A percentile compares a stretch with the other conserved stretches of the same genome.
These are phyloP conservation scores for Holcopasites calliopsidis DNA, from an alignment of 1,140 invertebrate genomes.

Conservation along the genomic window DNA sequence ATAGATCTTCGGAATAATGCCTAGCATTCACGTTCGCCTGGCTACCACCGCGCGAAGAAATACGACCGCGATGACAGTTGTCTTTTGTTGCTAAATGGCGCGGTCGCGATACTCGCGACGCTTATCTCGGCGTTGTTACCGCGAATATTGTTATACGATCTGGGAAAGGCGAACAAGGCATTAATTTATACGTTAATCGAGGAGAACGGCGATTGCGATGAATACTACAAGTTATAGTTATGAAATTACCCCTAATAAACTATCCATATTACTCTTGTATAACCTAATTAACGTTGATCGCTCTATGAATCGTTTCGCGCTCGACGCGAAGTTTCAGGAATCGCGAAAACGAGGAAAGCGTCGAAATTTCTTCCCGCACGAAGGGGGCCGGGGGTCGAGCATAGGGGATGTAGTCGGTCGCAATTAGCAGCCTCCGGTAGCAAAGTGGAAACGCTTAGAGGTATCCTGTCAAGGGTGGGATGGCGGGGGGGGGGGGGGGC, in stretches of 20 bases:
- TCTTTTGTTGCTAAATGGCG: conserved; percentile 48
- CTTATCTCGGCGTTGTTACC: conserved; percentile 35
- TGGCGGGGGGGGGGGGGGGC: no score
- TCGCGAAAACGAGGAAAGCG: background rate
- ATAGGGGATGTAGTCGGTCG: background rate
- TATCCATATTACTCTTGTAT: no score
- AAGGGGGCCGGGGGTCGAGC: background rate
- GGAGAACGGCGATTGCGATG: no score
- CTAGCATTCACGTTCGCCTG: conserved; percentile 40
- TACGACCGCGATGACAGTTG: conserved; percentile 46
- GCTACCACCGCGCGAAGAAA: conserved; percentile 33
- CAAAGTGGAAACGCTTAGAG: conserved; percentile 26
- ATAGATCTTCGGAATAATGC: conserved; percentile 40
- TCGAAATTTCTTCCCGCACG: conserved; percentile 16
- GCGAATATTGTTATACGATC: conserved; percentile 10
- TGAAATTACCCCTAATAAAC: no score
- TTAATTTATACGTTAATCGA: conserved; percentile 37
- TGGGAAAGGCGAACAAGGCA: conserved; percentile 7
- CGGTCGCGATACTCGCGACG: background rate
- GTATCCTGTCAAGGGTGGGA: conserved; percentile 1
- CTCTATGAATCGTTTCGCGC: background rate
- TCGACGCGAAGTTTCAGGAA: background rate
- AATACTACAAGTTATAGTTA: no score
- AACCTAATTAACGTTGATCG: no score
- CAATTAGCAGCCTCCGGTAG: conserved; percentile 23